phyloP scores from a whole-genome alignment of 2,113 vertebrate genomes.

The Micronycteris hirsuta region DNA sequence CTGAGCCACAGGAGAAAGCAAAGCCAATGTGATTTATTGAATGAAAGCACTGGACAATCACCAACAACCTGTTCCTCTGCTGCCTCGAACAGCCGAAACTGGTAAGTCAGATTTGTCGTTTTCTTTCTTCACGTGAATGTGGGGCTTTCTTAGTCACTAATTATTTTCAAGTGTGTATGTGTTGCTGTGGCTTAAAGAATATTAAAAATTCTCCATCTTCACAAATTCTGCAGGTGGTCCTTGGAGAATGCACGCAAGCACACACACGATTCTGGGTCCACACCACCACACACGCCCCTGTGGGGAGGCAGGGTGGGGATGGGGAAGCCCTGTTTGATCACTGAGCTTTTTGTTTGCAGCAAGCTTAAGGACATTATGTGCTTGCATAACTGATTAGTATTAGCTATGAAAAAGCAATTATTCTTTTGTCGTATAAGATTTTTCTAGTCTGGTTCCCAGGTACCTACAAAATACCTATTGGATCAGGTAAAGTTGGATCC shows the following conservation, averaged over 20 bases:
- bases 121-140: slow-evolving; percentile 9
- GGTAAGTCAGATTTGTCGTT: slow-evolving; percentile 84
- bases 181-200: slow-evolving; percentile 6
- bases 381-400: slow-evolving; percentile 40
- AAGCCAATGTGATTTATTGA: slow-evolving; percentile 85
- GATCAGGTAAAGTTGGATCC: background rate
- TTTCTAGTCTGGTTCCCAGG: background rate
- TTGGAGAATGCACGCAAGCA: background rate
- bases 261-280: background rate
- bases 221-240: slow-evolving; percentile 47
- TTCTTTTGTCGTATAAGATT: background rate
- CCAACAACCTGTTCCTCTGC: slow-evolving; percentile 77
- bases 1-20: slow-evolving; percentile 84
- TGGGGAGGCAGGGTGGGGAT: background rate
- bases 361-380: background rate
- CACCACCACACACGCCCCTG: background rate
- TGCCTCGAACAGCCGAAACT: slow-evolving; percentile 84
- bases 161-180: slow-evolving; percentile 37
- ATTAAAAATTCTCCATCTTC: slow-evolving; percentile 25
- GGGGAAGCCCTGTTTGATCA: background rate
- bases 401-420: background rate
- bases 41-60: slow-evolving; percentile 86
- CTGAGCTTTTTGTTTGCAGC: slow-evolving; percentile 12
- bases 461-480: slow-evolving; percentile 51
- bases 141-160: background rate